Percentiles rank a stretch among this genome's conserved stretches.
Evolutionary conservation across 2,113 vertebrate genomes (phyloP).

Genomic region (Tachycineta bicolor): DNA sequence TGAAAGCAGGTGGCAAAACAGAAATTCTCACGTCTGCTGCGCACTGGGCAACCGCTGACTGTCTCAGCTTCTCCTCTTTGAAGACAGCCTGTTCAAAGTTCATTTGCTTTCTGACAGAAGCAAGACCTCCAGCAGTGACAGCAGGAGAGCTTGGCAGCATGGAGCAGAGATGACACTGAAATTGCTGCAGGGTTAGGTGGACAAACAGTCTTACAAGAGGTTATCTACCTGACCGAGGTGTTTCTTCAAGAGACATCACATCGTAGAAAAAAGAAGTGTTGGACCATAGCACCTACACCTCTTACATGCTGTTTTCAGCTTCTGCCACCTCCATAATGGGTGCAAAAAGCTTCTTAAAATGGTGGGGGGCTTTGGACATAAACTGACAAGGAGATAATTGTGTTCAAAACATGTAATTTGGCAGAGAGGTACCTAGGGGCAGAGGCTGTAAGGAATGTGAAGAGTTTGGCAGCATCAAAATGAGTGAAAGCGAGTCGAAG

Average conservation of each 20-base stretch:
- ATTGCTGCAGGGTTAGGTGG: not conserved
- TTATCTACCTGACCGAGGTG: not conserved
- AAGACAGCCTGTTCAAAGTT: not conserved
- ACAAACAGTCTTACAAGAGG: not conserved
- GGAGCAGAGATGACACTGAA: not conserved
- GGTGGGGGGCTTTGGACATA: not conserved
- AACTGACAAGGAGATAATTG: not conserved
- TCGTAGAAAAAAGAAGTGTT: not conserved
- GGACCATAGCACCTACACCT: not conserved
- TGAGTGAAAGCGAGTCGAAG: not conserved
- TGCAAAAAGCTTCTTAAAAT: constrained; percentile 13
- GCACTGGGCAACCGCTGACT: not conserved
- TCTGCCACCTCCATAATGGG: not conserved
- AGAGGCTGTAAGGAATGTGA: not conserved
- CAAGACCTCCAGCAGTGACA: not conserved
- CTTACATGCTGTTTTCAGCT: not conserved
- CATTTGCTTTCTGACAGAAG: not conserved
- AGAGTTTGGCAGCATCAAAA: not conserved
- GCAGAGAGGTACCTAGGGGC: not conserved
- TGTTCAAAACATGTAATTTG: not conserved
- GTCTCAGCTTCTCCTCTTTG: not conserved
- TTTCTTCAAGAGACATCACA: not conserved
- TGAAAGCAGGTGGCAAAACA: not conserved
- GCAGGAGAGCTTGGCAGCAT: not conserved
- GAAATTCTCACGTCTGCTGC: not conserved